Conservation (phyloP, 2,113 vertebrate genomes). For the Pterocles gutturalis region DNA sequence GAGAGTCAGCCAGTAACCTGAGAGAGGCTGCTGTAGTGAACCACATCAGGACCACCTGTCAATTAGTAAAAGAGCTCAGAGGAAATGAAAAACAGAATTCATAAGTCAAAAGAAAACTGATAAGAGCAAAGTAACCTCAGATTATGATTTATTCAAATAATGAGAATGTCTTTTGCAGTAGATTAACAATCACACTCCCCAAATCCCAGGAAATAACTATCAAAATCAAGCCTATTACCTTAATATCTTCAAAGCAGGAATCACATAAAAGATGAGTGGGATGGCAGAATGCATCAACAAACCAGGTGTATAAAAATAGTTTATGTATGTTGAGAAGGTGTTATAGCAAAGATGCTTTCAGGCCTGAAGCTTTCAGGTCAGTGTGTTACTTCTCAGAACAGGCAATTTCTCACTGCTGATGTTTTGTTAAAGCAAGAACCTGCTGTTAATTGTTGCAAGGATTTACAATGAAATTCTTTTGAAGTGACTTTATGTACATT, state of each 20-base stretch:
- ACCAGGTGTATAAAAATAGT: neutral
- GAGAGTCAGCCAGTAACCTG: slow-evolving; percentile 55
- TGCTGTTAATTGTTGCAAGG: slow-evolving; percentile 23
- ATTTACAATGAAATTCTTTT: slow-evolving; percentile 45
- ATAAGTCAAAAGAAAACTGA: slow-evolving; percentile 10
- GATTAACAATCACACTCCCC: neutral
- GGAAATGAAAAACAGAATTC: slow-evolving; percentile 28
- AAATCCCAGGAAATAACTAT: slow-evolving; percentile 8
- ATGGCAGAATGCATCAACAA: neutral
- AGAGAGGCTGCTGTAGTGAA: slow-evolving; percentile 56
- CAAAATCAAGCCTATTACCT: neutral
- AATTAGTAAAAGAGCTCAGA: slow-evolving; percentile 44
- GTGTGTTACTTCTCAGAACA: neutral
- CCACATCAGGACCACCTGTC: slow-evolving; percentile 63
- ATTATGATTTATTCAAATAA: slow-evolving; percentile 45
- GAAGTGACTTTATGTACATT: slow-evolving; percentile 20
- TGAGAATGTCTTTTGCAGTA: neutral
- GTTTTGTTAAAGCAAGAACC: neutral
- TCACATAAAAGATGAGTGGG: neutral
- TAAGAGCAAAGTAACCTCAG: slow-evolving; percentile 4
- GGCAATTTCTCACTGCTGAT: neutral
- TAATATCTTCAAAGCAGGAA: slow-evolving; percentile 21
- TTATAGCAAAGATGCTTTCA: slow-evolving; percentile 3
- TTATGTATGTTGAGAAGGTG: neutral
- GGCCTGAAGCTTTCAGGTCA: slow-evolving; percentile 5